A percentile compares a stretch with the other conserved stretches of the same genome.
These are phyloP conservation scores for Scaptomyza pallida DNA, from an alignment of 1,140 invertebrate genomes.

Conservation along the genomic window DNA sequence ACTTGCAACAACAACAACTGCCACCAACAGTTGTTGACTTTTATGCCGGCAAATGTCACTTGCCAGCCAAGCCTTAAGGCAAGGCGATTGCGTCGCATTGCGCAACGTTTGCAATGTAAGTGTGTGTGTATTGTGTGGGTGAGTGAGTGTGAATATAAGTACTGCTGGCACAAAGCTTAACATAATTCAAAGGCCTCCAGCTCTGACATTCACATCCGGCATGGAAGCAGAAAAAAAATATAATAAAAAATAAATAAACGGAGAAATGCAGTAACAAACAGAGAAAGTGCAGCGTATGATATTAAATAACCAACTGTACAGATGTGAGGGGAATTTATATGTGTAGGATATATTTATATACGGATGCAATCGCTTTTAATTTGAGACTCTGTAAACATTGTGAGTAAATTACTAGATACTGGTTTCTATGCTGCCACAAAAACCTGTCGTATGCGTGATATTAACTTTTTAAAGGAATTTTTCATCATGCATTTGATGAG, in stretches of 20 bases:
- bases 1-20: constrained; percentile 47
- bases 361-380: constrained; percentile 2
- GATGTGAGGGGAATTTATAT: constrained; percentile 2
- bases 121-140: constrained; percentile 16
- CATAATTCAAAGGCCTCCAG: constrained; percentile 62
- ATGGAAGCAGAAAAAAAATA: not conserved
- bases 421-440: not conserved
- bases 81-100: constrained; percentile 23
- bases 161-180: constrained; percentile 62
- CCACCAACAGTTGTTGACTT: constrained; percentile 73
- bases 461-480: not conserved
- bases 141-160: constrained; percentile 37
- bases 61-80: constrained; percentile 57
- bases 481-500: not conserved
- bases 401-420: too few species aligned
- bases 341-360: constrained; percentile 1
- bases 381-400: too few species aligned
- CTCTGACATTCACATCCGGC: constrained; percentile 11
- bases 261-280: constrained; percentile 36
- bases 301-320: not conserved
- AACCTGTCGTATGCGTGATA: constrained; percentile 15
- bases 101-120: not conserved
- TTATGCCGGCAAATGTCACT: constrained; percentile 76
- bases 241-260: not conserved
- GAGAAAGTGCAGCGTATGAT: constrained; percentile 20